phyloP scores from a whole-genome alignment of 2,888 invertebrate genomes.

The Pammene fasciana region DNA sequence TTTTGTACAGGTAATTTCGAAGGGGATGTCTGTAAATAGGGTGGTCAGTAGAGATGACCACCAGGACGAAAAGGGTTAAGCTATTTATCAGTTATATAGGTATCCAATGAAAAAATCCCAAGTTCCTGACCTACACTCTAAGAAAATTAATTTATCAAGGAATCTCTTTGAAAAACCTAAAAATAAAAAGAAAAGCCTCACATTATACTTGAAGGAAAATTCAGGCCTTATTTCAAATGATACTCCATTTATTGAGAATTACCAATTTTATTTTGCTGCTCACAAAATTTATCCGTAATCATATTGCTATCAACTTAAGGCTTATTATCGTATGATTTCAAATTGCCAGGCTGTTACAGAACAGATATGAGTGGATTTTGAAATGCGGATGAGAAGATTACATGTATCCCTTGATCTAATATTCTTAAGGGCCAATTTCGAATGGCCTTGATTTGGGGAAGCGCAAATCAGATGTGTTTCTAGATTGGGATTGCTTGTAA shows the following conservation, averaged over 20 bases:
- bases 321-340: conserved; percentile 9
- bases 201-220: conserved; percentile 12
- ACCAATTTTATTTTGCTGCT: conserved; percentile 2
- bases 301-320: neutral
- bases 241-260: conserved; percentile 9
- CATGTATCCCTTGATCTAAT: neutral
- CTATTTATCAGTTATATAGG: too few species aligned
- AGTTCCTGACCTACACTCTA: too few species aligned
- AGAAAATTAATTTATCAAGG: conserved; percentile 1
- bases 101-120: too few species aligned
- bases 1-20: too few species aligned
- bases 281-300: conserved; percentile 1
- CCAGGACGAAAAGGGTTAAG: too few species aligned
- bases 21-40: too few species aligned
- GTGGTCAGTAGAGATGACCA: too few species aligned
- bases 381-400: conserved; percentile 3
- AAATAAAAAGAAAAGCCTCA: conserved; percentile 17
- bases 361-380: neutral
- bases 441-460: neutral
- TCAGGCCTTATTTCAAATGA: conserved; percentile 1
- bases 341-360: neutral
- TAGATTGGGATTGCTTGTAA: neutral
- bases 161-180: neutral
- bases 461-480: neutral
- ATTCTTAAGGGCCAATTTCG: conserved; percentile 3